phyloP scores from a whole-genome alignment of 2,888 invertebrate genomes.

The Caenorhabditis zanzibari region DNA sequence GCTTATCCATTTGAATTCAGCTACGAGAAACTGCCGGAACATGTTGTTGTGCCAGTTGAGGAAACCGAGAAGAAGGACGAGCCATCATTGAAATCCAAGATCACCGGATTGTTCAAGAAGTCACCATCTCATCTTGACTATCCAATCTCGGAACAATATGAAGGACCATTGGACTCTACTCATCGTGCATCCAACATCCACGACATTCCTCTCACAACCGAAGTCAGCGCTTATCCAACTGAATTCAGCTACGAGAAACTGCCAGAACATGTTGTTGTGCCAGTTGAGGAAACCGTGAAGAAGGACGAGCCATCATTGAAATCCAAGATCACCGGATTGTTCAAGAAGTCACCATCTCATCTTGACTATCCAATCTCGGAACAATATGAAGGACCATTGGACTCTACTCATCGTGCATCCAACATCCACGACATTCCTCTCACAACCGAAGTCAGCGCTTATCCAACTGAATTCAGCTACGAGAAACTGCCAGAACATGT shows the following conservation, averaged over 20 bases:
- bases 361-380: conserved; percentile 68
- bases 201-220: conserved; percentile 46
- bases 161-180: neutral
- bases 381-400: conserved; percentile 9
- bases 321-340: conserved; percentile 57
- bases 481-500: conserved; percentile 47
- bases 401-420: conserved; percentile 10
- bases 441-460: conserved; percentile 3
- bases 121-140: conserved; percentile 70
- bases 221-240: conserved; percentile 11
- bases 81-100: conserved; percentile 28
- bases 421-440: conserved; percentile 23
- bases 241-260: conserved; percentile 26
- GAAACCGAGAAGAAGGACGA: conserved; percentile 29
- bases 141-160: neutral
- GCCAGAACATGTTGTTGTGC: conserved; percentile 45
- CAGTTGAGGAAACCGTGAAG: conserved; percentile 35
- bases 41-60: conserved; percentile 47
- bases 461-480: conserved; percentile 28
- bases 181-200: conserved; percentile 3
- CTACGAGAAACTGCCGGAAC: conserved; percentile 47
- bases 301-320: conserved; percentile 35
- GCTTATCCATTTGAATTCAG: conserved; percentile 8
- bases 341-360: conserved; percentile 67
- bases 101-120: conserved; percentile 48